These are phyloP conservation scores for Luidia sarsii DNA, from an alignment of 53 echinoderm and acorn worm genomes.

Conservation along the genomic window DNA sequence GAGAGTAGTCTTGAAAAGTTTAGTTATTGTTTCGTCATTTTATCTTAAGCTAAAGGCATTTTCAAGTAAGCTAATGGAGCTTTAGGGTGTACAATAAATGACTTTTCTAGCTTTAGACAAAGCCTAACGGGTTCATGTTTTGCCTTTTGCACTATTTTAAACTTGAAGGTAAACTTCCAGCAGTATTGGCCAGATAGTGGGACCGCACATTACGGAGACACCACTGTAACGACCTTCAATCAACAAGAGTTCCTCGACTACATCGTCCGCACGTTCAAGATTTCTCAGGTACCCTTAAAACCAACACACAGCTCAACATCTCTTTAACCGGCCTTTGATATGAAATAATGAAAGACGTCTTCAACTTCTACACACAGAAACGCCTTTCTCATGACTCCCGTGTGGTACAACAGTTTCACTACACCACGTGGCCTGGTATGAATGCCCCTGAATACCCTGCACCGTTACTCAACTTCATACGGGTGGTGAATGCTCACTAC, in stretches of 20 bases:
- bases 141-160: too few species aligned
- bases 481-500: background rate
- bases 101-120: too few species aligned
- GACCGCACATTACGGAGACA: slow-evolving; percentile 30
- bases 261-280: background rate
- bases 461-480: background rate
- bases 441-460: background rate
- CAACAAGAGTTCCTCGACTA: background rate
- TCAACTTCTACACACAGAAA: background rate
- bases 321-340: too few species aligned
- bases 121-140: too few species aligned
- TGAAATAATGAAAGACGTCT: too few species aligned
- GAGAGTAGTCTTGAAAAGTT: background rate
- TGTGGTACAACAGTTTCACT: background rate
- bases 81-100: too few species aligned
- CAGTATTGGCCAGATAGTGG: background rate
- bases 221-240: background rate
- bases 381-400: background rate
- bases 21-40: too few species aligned
- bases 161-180: background rate
- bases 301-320: too few species aligned
- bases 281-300: background rate
- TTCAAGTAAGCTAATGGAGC: too few species aligned
- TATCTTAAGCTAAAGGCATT: too few species aligned
- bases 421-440: slow-evolving; percentile 37